phyloP scores from a whole-genome alignment of 2,113 vertebrate species.

The Pleuronectes platessa region DNA sequence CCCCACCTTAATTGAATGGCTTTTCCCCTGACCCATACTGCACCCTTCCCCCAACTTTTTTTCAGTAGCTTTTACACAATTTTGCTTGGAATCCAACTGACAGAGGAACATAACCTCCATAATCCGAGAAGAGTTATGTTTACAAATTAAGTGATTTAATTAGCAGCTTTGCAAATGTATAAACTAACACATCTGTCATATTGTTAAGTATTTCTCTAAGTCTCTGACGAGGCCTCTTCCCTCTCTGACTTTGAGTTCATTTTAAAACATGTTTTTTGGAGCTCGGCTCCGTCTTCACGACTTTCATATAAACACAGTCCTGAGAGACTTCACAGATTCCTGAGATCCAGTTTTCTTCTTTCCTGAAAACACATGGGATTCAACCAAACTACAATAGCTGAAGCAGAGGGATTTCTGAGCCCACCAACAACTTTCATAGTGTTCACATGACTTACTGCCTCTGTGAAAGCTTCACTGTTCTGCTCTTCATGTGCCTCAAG shows the following conservation, averaged over 20 bases:
- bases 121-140: no score
- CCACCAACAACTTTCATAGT: conserved; percentile 11
- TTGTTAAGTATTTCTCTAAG: not conserved
- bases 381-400: conserved; percentile 18
- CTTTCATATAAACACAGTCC: conserved; percentile 24
- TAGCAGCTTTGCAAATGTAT: no score
- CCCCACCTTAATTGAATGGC: not conserved
- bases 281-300: conserved; percentile 6
- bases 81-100: no score
- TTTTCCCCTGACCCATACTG: not conserved
- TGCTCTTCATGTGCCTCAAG: conserved; percentile 98
- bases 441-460: conserved; percentile 87
- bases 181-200: no score
- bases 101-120: no score
- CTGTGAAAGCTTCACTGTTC: conserved; percentile 95
- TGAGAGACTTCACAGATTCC: conserved; percentile 20
- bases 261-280: not conserved
- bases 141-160: no score
- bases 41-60: no score
- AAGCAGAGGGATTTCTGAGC: not conserved
- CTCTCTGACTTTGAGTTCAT: conserved; percentile 3
- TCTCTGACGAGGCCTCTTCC: not conserved
- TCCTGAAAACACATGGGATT: conserved; percentile 26
- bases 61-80: no score
- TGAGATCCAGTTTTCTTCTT: conserved; percentile 8